Conservation (phyloP, 2,888 invertebrate genomes). For the Flexamia atlantica region DNA sequence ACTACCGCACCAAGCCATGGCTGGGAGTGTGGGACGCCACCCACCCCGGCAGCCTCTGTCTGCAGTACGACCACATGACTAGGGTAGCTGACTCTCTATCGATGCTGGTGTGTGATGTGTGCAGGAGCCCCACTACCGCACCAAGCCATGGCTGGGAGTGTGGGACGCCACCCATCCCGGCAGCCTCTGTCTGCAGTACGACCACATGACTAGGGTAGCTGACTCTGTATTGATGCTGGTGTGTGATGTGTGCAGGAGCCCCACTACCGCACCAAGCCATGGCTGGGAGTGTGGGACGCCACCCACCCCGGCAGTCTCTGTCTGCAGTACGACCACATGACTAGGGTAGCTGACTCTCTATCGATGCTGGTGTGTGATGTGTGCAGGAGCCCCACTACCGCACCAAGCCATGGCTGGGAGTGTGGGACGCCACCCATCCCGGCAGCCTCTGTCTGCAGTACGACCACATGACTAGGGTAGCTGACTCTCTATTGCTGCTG, state of each 20-base stretch:
- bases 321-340: constrained; percentile 80
- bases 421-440: constrained; percentile 82
- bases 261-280: constrained; percentile 74
- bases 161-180: constrained; percentile 82
- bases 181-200: constrained; percentile 81
- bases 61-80: constrained; percentile 79
- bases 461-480: constrained; percentile 74
- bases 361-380: constrained; percentile 53
- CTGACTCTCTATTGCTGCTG: constrained; percentile 72
- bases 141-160: constrained; percentile 80
- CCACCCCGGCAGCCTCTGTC: constrained; percentile 77
- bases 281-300: constrained; percentile 84
- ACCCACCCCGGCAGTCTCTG: constrained; percentile 79
- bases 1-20: constrained; percentile 77
- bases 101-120: constrained; percentile 50
- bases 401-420: constrained; percentile 79
- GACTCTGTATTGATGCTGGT: constrained; percentile 72
- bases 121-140: constrained; percentile 16
- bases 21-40: constrained; percentile 83
- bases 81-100: constrained; percentile 72
- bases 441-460: constrained; percentile 82
- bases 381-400: constrained; percentile 19
- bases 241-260: constrained; percentile 33
- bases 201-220: constrained; percentile 74
- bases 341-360: constrained; percentile 72